Base-by-base conservation (phyloP, 2,797 vertebrate genomes). In the Remorina albescens region DNA sequence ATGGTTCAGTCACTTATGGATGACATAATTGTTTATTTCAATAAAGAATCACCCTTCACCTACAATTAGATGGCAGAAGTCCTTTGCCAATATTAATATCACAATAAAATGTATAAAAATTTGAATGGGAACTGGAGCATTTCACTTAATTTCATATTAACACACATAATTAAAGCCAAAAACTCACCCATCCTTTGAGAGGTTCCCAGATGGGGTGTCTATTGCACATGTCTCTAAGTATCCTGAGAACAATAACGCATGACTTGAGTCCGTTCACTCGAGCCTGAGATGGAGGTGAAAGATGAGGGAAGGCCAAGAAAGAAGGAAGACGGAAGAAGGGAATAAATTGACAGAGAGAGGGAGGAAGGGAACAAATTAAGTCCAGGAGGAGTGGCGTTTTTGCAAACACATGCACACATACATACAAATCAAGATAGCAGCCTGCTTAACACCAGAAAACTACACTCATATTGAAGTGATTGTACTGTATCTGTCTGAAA, bases 211-310 rank as follows among this genome's bases (percentile, higher is more conserved):
- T 91, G 26, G 95, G 93, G 81, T 97, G 94, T 95, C 97, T 95
- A 94, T 98, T 99, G 96, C 98, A 99, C 96, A 98, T 96, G 95
- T 99, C 96, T 88, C 98, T 95, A 65, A 99, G 96, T 94, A 99
- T 97, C 88, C 98, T 97, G 82, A 99, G 96, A 78, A 99, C 95
- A 90, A 99, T 98, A 92, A 99, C 97, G 88, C 98, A 98, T 85
- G 98, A 99, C 92, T 99, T 99, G 93, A 99, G 94, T 93, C 98
- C 98, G 50, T 99, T 99, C 92, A 98, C 98, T 94, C 98, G 96
- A 90, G 97, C 98, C 98, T 99, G 95, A 69, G 74, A 79, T 10
- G 59, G 62, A 71, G 60, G 21, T 67, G 36, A 58, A 26, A 73
- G 37, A 76, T 0, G 18, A 60, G 72, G 13, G 37, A 50, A 67